Evolutionary conservation across 2,888 invertebrate species (phyloP).

Genomic region (Leptinotarsa tumamoca): DNA sequence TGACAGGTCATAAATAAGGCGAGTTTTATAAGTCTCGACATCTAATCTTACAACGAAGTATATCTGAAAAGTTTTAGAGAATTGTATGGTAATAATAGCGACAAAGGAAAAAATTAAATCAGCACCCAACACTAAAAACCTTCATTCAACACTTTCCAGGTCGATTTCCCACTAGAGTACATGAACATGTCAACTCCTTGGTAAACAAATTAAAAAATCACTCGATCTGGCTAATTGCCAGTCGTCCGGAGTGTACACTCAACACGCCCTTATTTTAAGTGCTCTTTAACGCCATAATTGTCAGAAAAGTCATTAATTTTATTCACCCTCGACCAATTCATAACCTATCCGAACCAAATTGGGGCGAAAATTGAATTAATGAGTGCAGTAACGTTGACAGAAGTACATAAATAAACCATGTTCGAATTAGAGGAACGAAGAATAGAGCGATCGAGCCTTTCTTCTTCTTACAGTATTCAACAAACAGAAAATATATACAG

Average conservation of each 20-base stretch:
- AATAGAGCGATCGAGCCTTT: not conserved
- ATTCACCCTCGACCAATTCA: slow-evolving; percentile 16
- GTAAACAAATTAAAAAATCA: slow-evolving; percentile 21
- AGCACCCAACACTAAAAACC: not conserved
- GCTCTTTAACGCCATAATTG: slow-evolving; percentile 14
- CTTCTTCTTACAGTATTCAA: too few species aligned
- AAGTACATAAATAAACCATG: not conserved
- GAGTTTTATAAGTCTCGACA: too few species aligned
- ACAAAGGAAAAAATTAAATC: too few species aligned
- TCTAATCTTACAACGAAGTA: too few species aligned
- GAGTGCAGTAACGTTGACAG: slow-evolving; percentile 14
- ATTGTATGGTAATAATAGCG: too few species aligned
- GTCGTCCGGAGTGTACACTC: slow-evolving; percentile 13
- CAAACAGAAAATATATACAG: too few species aligned
- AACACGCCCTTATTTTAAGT: slow-evolving; percentile 21
- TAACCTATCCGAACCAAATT: slow-evolving; percentile 17
- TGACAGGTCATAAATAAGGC: too few species aligned
- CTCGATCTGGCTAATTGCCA: slow-evolving; percentile 16
- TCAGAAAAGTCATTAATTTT: slow-evolving; percentile 20
- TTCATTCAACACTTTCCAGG: not conserved
- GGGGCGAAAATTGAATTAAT: slow-evolving; percentile 10
- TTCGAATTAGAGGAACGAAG: not conserved
- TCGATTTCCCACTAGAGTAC: slow-evolving; percentile 6
- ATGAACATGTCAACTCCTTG: slow-evolving; percentile 1
- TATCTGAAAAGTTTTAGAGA: too few species aligned